Conservation (phyloP, 2,113 vertebrate genomes). For the Bothrops jararaca region DNA sequence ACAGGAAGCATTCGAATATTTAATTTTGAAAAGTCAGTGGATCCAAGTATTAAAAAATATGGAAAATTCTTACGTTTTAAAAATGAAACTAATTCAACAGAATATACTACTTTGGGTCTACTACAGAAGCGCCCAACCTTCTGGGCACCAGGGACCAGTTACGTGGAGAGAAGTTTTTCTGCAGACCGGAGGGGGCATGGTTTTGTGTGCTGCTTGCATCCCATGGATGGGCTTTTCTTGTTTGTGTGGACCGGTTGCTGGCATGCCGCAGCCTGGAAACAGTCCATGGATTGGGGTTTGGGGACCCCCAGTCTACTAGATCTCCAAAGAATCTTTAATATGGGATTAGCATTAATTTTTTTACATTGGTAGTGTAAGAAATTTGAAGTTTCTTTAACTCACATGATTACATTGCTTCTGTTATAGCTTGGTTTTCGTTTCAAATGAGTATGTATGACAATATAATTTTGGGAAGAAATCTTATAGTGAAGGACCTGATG, state of each 20-base stretch:
- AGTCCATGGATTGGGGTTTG: neutral
- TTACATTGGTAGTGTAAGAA: too few relatives aligned
- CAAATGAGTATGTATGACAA: neutral
- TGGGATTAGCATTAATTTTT: too few relatives aligned
- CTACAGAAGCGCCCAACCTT: neutral
- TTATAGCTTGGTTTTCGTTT: neutral
- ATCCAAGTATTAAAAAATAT: neutral
- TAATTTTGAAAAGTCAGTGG: neutral
- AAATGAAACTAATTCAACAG: neutral
- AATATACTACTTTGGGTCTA: neutral
- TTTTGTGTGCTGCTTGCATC: neutral
- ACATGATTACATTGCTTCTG: neutral
- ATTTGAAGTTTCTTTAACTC: too few relatives aligned
- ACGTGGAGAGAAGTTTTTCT: neutral
- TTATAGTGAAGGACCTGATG: neutral
- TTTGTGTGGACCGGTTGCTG: neutral
- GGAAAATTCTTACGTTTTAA: neutral
- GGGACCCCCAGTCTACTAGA: neutral
- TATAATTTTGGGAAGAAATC: neutral
- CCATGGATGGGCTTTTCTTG: neutral
- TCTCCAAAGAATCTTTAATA: neutral
- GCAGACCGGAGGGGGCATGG: neutral
- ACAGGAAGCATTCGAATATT: neutral
- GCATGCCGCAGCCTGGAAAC: neutral
- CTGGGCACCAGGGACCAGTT: neutral